A percentile compares a stretch with the other conserved stretches of the same genome.
phyloP scores from a whole-genome alignment of 2,797 vertebrate species.

The Oreortyx pictus region DNA sequence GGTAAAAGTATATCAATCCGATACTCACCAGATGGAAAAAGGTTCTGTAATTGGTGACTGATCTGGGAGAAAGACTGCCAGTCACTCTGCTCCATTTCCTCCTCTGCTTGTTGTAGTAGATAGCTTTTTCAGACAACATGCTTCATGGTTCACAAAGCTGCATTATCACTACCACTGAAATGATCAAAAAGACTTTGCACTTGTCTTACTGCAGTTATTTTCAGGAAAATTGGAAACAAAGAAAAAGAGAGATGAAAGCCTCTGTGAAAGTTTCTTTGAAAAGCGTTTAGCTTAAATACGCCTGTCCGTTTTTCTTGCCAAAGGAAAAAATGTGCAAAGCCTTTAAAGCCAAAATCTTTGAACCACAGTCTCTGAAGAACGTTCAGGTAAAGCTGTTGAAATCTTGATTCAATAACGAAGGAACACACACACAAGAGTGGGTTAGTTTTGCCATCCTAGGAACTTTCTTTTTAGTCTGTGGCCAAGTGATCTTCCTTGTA shows the following conservation, averaged over 20 bases:
- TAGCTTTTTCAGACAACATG: background rate
- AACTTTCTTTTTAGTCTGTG: background rate
- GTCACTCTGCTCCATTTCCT: background rate
- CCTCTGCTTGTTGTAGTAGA: background rate
- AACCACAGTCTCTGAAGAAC: conserved; percentile 29
- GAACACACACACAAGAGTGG: background rate
- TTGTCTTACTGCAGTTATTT: conserved; percentile 53
- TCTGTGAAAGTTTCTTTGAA: conserved; percentile 43
- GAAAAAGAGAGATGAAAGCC: conserved; percentile 56
- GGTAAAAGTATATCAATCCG: background rate
- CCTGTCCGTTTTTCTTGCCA: conserved; percentile 34
- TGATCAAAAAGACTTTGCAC: conserved; percentile 59
- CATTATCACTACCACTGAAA: conserved; percentile 29
- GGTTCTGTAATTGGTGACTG: background rate
- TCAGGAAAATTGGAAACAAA: conserved; percentile 44
- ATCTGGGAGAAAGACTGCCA: background rate
- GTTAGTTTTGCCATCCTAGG: background rate
- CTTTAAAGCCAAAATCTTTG: conserved; percentile 53
- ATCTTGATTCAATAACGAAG: background rate
- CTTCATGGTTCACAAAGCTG: conserved; percentile 26
- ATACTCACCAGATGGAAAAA: background rate
- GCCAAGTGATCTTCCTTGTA: background rate
- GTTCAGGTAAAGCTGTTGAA: conserved; percentile 8
- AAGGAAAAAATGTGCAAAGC: background rate
- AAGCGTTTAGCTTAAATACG: conserved; percentile 65